Conservation (phyloP, 1,140 invertebrate species). For the Zaprionus ghesquierei region DNA sequence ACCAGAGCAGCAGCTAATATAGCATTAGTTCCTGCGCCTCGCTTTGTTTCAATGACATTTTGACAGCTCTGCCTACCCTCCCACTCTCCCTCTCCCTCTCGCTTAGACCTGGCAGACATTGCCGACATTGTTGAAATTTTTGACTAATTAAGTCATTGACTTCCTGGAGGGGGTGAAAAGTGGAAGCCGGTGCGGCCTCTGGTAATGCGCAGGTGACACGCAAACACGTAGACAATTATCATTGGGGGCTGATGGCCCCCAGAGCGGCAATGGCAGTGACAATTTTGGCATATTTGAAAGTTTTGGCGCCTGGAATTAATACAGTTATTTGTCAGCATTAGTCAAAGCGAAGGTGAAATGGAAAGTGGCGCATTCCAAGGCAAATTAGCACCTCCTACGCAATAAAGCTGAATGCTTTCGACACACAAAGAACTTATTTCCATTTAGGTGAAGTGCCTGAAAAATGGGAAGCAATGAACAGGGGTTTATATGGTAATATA, state of each 20-base stretch:
- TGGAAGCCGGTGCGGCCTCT: neutral
- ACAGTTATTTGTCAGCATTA: conserved; percentile 61
- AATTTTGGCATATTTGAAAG: conserved; percentile 68
- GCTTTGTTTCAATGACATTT: conserved; percentile 25
- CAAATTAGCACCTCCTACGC: conserved; percentile 58
- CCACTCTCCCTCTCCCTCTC: too few relatives aligned
- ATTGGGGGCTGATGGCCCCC: conserved; percentile 16
- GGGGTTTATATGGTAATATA: neutral
- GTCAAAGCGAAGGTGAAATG: conserved; percentile 6
- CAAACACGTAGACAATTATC: conserved; percentile 77
- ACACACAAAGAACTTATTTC: neutral
- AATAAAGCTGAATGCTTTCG: conserved; percentile 12
- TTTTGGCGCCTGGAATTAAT: conserved; percentile 59
- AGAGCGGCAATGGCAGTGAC: conserved; percentile 21
- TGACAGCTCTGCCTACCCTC: conserved; percentile 13
- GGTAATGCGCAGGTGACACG: conserved; percentile 62
- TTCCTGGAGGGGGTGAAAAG: neutral
- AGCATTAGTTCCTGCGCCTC: conserved; percentile 14
- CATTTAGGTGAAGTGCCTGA: neutral
- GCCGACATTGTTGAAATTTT: conserved; percentile 61
- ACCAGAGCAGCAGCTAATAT: conserved; percentile 17
- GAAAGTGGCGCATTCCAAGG: conserved; percentile 46
- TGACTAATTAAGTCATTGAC: conserved; percentile 70
- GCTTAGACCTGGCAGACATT: too few relatives aligned
- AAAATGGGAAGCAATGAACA: too few relatives aligned